Conservation (phyloP, 2,797 vertebrate genomes). For the Chrysocyon brachyurus region DNA sequence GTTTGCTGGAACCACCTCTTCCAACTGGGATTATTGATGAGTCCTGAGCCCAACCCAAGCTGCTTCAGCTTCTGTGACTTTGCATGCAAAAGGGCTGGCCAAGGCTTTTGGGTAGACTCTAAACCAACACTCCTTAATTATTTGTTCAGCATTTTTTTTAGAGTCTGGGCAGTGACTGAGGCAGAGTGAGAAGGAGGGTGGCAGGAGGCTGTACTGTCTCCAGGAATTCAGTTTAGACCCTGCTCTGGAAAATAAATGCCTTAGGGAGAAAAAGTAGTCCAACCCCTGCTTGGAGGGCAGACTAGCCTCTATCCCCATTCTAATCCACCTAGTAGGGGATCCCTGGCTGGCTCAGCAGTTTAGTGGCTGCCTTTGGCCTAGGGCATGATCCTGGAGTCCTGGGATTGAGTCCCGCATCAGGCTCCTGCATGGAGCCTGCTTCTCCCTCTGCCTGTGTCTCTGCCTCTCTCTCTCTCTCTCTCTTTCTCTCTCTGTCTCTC, state of each 20-base stretch:
- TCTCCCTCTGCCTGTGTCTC: no score
- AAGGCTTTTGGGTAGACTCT: background rate
- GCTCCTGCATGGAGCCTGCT: no score
- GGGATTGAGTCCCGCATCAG: no score
- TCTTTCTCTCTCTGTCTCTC: no score
- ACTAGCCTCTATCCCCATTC: background rate
- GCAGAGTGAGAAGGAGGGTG: background rate
- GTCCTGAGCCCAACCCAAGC: background rate
- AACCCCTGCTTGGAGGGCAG: background rate
- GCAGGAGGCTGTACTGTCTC: background rate
- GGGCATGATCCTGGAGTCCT: no score
- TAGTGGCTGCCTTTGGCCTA: no score
- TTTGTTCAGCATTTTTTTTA: background rate
- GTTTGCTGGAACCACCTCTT: background rate
- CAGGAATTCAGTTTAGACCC: background rate
- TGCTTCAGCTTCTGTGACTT: background rate
- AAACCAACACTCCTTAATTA: background rate
- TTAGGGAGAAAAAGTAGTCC: background rate
- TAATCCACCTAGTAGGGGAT: background rate
- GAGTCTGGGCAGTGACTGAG: background rate
- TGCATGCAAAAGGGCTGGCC: background rate
- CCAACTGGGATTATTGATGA: background rate
- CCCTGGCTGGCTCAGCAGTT: no score
- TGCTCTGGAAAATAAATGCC: background rate
- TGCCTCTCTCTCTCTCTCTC: no score